A percentile compares a stretch with the other conserved stretches of the same genome.
Evolutionary conservation across 2,888 invertebrate genomes (phyloP).

Genomic region (Rhingia campestris): DNA sequence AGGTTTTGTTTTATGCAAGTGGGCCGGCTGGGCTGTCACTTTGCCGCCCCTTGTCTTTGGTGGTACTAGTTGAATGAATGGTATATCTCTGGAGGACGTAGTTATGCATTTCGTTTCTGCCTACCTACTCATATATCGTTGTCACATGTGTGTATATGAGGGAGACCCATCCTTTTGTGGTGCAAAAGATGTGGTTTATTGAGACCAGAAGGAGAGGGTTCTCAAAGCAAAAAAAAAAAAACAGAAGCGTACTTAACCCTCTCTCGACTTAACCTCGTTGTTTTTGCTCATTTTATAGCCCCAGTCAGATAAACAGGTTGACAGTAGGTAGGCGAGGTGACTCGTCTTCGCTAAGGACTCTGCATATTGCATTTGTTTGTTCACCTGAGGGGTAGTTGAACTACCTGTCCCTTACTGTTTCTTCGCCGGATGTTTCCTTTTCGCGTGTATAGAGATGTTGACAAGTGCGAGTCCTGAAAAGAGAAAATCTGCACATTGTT

Average conservation of each 20-base stretch:
- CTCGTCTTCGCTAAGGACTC: constrained; percentile 29
- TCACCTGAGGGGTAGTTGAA: constrained; percentile 64
- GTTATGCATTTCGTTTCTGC: constrained; percentile 34
- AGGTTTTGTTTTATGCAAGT: constrained; percentile 38
- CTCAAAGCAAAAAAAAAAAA: constrained; percentile 16
- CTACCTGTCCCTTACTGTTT: constrained; percentile 23
- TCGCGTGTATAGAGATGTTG: constrained; percentile 27
- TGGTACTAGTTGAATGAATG: constrained; percentile 70
- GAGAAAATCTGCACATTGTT: constrained; percentile 51
- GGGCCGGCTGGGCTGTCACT: constrained; percentile 55
- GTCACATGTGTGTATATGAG: constrained; percentile 2
- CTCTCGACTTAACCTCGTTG: constrained; percentile 64
- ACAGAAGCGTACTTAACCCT: constrained; percentile 68
- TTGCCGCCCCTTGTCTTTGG: constrained; percentile 33
- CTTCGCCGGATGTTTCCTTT: constrained; percentile 10
- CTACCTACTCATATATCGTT: neutral
- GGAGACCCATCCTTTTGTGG: constrained; percentile 11
- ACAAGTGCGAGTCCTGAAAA: constrained; percentile 59
- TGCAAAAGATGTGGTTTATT: constrained; percentile 49
- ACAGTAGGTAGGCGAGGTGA: neutral
- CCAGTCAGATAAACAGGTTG: neutral
- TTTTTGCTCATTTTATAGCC: constrained; percentile 60
- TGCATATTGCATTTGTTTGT: constrained; percentile 52
- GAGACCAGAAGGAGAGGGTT: constrained; percentile 20
- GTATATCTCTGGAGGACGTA: constrained; percentile 35